Evolutionary conservation across 2,113 vertebrate genomes (phyloP), one percentile per base, ranked within the genome.

Genomic region (Erpornis zantholeuca): DNA sequence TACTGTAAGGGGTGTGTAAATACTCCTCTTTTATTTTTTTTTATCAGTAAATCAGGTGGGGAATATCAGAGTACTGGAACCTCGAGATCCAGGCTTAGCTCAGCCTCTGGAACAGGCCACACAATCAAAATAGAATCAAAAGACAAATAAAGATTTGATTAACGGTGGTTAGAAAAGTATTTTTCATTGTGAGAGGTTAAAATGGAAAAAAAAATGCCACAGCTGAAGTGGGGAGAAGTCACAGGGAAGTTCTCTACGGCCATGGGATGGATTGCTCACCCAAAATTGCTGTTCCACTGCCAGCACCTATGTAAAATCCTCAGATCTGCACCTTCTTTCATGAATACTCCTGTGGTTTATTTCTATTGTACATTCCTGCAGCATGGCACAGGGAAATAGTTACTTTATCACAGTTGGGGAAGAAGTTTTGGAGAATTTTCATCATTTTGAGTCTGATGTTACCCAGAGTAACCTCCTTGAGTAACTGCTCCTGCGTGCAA

Each of bases 151-250:
- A 81, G 9, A 29, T 29, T 44, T 79, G 56, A 81, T 59, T 44
- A 61, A 20, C 6, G 6, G 4, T 15, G 29, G 45, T 49, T 82
- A 61, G 40, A 72, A 92, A 63, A 79, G 13, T 57, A 25, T 60
- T 84, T 54, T 70, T 47, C 21, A 14, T 14, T 0, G 6, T 10
- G 18, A 85, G 50, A 0, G 2, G 27, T 40, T 61, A 57, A 78
- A 86, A 42, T 35, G 90, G 53, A 77, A 77, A 66, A 45, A 63
- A 52, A 88, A 28, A 23, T 18, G 13, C 10, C 24, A 18, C n/a
- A 56, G 4, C 7, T 31, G 24, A 44, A 21, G 5, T 6, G 6
- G 4, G 4, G 4, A 2, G 36, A 31, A 76, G 22, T 5, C 5
- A 27, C 1, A 69, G 61, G 28, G 18, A 82, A 35, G n/a, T 28